Conservation (phyloP, 2,797 vertebrate genomes). For the Remorina albescens region DNA sequence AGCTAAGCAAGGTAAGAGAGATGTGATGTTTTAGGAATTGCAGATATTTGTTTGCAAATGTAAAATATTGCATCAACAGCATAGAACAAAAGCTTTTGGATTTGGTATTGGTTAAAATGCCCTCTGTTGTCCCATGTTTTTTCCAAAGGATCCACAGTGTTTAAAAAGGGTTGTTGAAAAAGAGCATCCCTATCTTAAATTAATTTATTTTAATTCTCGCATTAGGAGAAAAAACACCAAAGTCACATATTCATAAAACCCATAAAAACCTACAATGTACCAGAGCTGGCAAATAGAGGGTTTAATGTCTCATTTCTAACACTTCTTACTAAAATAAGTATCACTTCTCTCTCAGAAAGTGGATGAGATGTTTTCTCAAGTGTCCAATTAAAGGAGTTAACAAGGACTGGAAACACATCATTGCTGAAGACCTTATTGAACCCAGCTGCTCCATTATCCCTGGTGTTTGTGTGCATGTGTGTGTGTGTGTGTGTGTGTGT, state of each 20-base stretch:
- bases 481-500: too few relatives aligned
- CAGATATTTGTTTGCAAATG: background rate
- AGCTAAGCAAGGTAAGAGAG: background rate
- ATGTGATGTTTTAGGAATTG: background rate
- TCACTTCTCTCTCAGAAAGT: slow-evolving; percentile 20
- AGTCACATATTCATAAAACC: background rate
- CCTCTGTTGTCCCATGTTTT: background rate
- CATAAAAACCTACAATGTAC: background rate
- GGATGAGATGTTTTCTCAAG: slow-evolving; percentile 40
- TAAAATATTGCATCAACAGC: slow-evolving; percentile 11
- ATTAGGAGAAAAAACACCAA: background rate
- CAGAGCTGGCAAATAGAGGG: background rate
- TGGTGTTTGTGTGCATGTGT: too few relatives aligned
- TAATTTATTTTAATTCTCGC: slow-evolving; percentile 1
- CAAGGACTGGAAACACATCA: slow-evolving; percentile 12
- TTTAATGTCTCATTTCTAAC: background rate
- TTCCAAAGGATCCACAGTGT: background rate
- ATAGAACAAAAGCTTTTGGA: background rate
- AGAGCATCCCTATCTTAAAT: background rate
- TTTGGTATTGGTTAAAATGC: background rate
- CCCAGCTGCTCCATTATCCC: slow-evolving; percentile 31
- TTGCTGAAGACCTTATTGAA: slow-evolving; percentile 35
- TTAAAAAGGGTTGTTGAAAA: background rate
- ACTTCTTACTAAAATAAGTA: slow-evolving; percentile 25
- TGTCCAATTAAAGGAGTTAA: slow-evolving; percentile 48